Evolutionary conservation across 1,140 invertebrate species (phyloP).

Genomic region (Dendrolimus kikuchii): DNA sequence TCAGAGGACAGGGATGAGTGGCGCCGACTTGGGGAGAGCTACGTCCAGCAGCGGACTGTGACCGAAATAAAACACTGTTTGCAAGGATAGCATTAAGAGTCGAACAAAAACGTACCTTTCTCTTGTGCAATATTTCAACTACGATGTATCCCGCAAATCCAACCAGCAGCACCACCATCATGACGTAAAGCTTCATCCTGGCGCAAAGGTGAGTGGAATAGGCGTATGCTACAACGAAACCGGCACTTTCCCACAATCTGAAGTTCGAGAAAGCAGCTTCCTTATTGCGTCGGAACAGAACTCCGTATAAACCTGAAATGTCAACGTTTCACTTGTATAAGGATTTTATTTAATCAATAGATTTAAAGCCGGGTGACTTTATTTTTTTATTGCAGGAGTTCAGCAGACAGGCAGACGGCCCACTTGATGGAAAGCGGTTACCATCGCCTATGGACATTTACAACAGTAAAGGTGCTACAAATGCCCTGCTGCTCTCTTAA

Average conservation of each 20-base stretch:
- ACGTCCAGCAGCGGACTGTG: no score
- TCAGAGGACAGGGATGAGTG: no score
- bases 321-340: neutral
- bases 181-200: slow-evolving; percentile 91
- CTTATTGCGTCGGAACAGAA: slow-evolving; percentile 92
- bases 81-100: neutral
- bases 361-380: no score
- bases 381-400: no score
- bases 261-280: slow-evolving; percentile 98
- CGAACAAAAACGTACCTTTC: slow-evolving; percentile 73
- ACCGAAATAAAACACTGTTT: no score
- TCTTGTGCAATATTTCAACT: slow-evolving; percentile 87
- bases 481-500: no score
- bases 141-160: slow-evolving; percentile 87
- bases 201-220: slow-evolving; percentile 92
- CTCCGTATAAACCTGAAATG: slow-evolving; percentile 88
- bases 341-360: no score
- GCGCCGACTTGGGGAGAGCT: no score
- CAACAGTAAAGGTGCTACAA: no score
- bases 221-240: slow-evolving; percentile 93
- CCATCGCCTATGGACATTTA: no score
- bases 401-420: no score
- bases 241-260: slow-evolving; percentile 93
- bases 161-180: slow-evolving; percentile 84
- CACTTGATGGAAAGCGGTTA: no score